Evolutionary conservation across 2,888 invertebrate species (phyloP), one percentile per base, ranked within the genome.

Genomic region (Agriopis aurantiaria): DNA sequence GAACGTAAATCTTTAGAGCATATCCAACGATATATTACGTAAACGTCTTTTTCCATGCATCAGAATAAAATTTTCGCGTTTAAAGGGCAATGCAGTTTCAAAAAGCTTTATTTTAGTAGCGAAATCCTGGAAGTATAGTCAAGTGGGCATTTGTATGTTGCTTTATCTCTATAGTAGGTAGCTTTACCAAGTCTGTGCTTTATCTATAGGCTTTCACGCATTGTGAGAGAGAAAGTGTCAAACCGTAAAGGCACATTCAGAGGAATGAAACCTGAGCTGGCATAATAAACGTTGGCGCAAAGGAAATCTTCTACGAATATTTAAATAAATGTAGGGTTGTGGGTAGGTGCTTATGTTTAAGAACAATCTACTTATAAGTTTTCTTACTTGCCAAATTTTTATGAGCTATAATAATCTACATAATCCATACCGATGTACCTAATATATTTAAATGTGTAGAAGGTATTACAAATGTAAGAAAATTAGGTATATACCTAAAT

Each of bases 151-250:
- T 43, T 57, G 57, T 23, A 23, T 23, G 17, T 23, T 23, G 17
- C 17, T 2, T 23, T 33, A 33, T 33, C 33, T 3, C 4, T 33
- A 33, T 33, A 33, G 33, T 33, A 33, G 33, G 33, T 33, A 33
- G 33, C 33, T 33, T 33, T 33, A 33, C 33, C 33, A 5, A 33
- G 33, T 33, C 3, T 33, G 33, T 33, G 33, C 12, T 7, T 12
- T 40, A n/a, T 33, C 12, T 4, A 57, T 41, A n/a, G 43, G 41
- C 65, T 65, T 68, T 65, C 64, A 67, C 65, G 62, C 66, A 33
- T 66, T 59, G 33, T 64, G 59, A 62, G 14, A 17, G 72, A 57
- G 73, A 71, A 73, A 72, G 72, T 70, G 71, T 60, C 43, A 59
- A 59, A 59, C 59, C 53, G 45, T 49, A 23, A 48, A 49, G 49